phyloP scores from a whole-genome alignment of 2,113 vertebrate genomes.

The Brachyhypopomus gauderio region DNA sequence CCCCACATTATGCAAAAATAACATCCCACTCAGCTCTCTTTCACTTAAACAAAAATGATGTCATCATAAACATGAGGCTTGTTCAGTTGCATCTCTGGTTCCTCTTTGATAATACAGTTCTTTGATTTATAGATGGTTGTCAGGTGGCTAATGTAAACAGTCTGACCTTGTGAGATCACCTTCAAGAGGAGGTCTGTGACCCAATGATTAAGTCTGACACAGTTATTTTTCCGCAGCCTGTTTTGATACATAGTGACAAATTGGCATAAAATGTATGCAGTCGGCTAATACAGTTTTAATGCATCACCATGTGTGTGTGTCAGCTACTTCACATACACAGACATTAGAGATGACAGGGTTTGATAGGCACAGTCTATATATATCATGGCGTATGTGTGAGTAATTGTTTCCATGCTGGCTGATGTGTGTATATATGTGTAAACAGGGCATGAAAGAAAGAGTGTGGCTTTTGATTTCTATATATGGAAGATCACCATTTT shows the following conservation, averaged over 20 bases:
- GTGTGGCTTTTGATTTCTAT: conserved; percentile 54
- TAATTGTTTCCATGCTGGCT: neutral
- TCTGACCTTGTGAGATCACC: neutral
- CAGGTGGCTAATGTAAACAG: conserved; percentile 1
- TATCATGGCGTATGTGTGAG: neutral
- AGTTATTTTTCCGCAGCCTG: conserved; percentile 11
- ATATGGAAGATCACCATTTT: conserved; percentile 58
- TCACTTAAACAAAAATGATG: neutral
- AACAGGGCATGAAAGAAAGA: conserved; percentile 21
- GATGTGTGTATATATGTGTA: neutral
- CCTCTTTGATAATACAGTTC: neutral
- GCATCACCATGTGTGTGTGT: neutral
- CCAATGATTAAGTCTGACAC: conserved; percentile 16
- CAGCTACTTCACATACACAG: conserved; percentile 14
- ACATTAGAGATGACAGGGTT: conserved; percentile 12
- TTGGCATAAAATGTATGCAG: conserved; percentile 10
- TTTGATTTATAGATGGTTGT: neutral
- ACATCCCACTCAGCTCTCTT: neutral
- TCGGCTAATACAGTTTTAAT: conserved; percentile 29
- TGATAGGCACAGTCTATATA: neutral
- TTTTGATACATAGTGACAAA: conserved; percentile 27
- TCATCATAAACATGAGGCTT: neutral
- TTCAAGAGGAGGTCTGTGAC: neutral
- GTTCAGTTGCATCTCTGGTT: neutral
- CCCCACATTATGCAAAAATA: conserved; percentile 25